Evolutionary conservation across 2,113 vertebrate species (phyloP), one percentile per base, ranked within the genome.

Genomic region (Anseranas semipalmata): DNA sequence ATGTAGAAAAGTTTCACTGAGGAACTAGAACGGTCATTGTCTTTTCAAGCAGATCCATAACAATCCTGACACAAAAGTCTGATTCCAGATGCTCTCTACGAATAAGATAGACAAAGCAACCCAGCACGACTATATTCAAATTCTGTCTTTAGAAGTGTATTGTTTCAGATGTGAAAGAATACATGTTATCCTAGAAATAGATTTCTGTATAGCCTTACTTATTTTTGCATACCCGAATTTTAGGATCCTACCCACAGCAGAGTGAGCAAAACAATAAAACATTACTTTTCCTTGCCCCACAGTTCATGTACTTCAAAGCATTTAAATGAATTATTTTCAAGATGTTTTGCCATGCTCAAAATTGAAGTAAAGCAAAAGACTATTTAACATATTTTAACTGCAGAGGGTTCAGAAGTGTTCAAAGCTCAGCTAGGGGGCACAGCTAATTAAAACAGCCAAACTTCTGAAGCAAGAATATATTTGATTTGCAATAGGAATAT

Each of bases 391-490:
- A 83, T 52, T 86, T 90, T 50, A 80, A 56, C 67, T 83, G 78
- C 45, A 85, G 66, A 81, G n/a, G 62, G 78, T 76, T 89, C 73
- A 62, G 20, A 89, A 91, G 84, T 81, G 62, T 90, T 55, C 71
- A 16, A 50, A 79, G 89, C 92, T 92, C 84, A 92, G 76, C 86
- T 41, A 79, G 50, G 37, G 53, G 91, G 80, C 74, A 85, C 84
- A 83, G 68, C 78, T 96, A 89, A 95, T 96, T 92, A 93, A 87
- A 92, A 90, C 2, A 77, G 7, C 45, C 62, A 93, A 75, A 60
- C 91, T 81, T 95, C 33, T 75, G 87, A 94, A 95, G 87, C 72
- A 56, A 56, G 50, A 96, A 95, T 91, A 86, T 53, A 90, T 85
- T 48, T 67, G 37, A 33, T 88, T 95, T 85, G 0, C 52, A 90